Evolutionary conservation across 2,888 invertebrate species (phyloP).

Genomic region (Amphipoea lucens): DNA sequence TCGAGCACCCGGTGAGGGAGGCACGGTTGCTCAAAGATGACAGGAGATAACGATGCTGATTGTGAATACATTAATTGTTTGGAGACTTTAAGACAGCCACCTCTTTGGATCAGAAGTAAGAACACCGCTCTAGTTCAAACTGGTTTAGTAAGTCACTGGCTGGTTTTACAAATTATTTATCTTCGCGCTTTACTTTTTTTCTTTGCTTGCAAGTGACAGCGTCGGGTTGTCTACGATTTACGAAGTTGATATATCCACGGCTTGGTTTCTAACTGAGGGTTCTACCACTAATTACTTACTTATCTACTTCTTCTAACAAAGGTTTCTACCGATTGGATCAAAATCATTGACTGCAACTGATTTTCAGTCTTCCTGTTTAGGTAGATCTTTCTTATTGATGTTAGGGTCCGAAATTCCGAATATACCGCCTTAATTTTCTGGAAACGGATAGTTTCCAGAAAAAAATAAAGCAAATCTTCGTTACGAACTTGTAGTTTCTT

Average conservation of each 20-base stretch:
- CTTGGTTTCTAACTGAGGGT: not conserved
- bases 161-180: slow-evolving; percentile 51
- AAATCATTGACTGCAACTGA: not conserved
- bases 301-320: not conserved
- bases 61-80: slow-evolving; percentile 73
- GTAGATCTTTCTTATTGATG: not conserved
- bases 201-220: slow-evolving; percentile 27
- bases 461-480: not conserved
- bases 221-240: slow-evolving; percentile 50
- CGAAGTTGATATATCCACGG: slow-evolving; percentile 4
- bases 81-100: slow-evolving; percentile 55
- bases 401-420: not conserved
- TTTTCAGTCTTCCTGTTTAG: not conserved
- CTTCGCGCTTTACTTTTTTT: slow-evolving; percentile 40
- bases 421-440: not conserved
- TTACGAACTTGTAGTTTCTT: not conserved
- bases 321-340: not conserved
- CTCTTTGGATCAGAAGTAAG: slow-evolving; percentile 48
- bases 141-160: slow-evolving; percentile 48
- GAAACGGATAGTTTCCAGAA: too few relatives aligned
- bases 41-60: slow-evolving; percentile 81
- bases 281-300: not conserved
- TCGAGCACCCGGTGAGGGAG: slow-evolving; percentile 69
- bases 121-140: slow-evolving; percentile 44
- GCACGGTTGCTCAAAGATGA: slow-evolving; percentile 81